Evolutionary conservation across 2,888 invertebrate species (phyloP), one percentile per base, ranked within the genome.

Genomic region (Ichneumon xanthorius): DNA sequence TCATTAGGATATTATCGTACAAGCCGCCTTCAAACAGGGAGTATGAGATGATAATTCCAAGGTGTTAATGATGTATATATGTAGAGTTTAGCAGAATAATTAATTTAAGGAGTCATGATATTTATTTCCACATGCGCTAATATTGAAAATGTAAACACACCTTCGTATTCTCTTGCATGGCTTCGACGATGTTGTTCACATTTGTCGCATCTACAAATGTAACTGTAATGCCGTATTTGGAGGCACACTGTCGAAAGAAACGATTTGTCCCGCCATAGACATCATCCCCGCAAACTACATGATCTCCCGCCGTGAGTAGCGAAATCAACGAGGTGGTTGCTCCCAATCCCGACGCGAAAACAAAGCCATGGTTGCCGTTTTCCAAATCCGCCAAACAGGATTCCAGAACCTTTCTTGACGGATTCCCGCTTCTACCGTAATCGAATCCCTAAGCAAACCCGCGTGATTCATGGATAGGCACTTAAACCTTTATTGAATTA

Each of bases 181-280:
- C 96, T 61, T 95, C 95, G 88, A 96, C 95, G 22, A 99, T 93
- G 82, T 96, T 95, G 22, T 95, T 95, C 7, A 96, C 89, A 88
- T 97, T 94, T 0, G 97, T 96, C 82, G 97, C 96, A 94, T 99
- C 98, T 22, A 97, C 96, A 93, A 98, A 97, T 7, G 96, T 95
- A 14, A 96, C 95, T 89, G 96, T 95, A 30, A 99, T 95, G 3
- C 97, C 97, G 92, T 97, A 95, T 89, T 96, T 96, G 0, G 95
- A 87, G 0, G 95, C 95, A 80, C 96, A 96, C 92, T 96, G 95
- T 87, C 96, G 96, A 92, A 96, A 96, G 48, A 86, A 91, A 89
- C 98, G 95, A 91, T 97, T 97, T 0, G 98, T 98, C 30, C 99
- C 99, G 76, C 99, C 99, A 92, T 99, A 99, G 4, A 99, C 95